A percentile compares a stretch with the other conserved stretches of the same genome.
Evolutionary conservation across 2,113 vertebrate species (phyloP).

Genomic region (Lepus timidus): DNA sequence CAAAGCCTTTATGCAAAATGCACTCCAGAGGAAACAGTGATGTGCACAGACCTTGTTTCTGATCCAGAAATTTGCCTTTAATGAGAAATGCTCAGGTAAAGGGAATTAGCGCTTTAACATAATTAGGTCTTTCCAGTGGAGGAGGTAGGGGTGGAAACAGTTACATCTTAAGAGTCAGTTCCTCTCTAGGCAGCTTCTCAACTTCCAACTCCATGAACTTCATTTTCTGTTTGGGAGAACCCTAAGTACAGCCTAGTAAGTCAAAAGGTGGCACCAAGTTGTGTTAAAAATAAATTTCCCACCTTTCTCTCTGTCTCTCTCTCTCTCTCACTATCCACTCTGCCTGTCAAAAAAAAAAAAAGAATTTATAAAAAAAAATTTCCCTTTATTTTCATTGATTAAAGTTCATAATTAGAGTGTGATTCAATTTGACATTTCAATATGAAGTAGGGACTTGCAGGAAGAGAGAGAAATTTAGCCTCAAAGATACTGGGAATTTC

Average conservation of each 20-base stretch:
- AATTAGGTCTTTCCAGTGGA: neutral
- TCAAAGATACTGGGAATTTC: neutral
- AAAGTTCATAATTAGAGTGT: neutral
- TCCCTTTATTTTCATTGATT: neutral
- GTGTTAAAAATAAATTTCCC: neutral
- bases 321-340: no score
- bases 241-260: neutral
- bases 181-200: neutral
- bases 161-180: neutral
- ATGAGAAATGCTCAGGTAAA: neutral
- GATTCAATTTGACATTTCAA: neutral
- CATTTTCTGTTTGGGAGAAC: neutral
- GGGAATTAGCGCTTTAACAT: neutral
- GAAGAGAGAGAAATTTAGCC: neutral
- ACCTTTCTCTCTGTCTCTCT: no score
- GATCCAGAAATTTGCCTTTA: conserved; percentile 33
- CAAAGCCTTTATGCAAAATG: neutral
- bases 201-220: neutral
- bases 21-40: neutral
- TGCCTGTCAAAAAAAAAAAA: no score
- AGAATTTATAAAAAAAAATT: neutral
- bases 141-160: neutral
- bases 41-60: neutral
- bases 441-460: neutral
- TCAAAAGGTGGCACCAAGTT: neutral